Evolutionary conservation across 2,797 vertebrate genomes (phyloP), one percentile per base, ranked within the genome.

Genomic region (Semotilus atromaculatus): DNA sequence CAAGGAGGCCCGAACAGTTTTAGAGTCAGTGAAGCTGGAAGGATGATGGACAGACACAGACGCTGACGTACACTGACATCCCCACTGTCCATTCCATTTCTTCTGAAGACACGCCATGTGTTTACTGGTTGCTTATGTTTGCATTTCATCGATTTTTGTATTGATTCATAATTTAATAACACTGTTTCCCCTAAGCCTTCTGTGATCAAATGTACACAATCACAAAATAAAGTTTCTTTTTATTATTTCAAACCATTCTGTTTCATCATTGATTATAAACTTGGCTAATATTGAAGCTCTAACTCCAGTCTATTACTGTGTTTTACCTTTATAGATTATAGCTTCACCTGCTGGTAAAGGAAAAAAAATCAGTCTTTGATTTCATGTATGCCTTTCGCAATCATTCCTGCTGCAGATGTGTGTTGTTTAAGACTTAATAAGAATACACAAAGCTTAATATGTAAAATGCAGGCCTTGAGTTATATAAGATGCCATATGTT

Each of bases 1-100:
- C 93, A 97, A 96, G 93, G 96, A 97, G 90, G 98, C 97, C 73
- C 94, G 91, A 90, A 93, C 89, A 87, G 76, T 97, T 70, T 93
- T 98, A 93, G 96, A 97, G 86, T 98, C 97, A 23, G 96, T 98
- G 92, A 97, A 98, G 93, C 94, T 98, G 92, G 96, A 98, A 93
- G 96, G 94, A 90, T 98, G 95, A 96, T 89, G 86, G 83, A 78
- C 92, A 66, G 13, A 23, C 75, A 62, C 72, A 51, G 51, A 72
- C 21, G 40, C 92, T 71, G 13, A 78, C n/a, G 19, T 31, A 70
- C 73, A 55, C 78, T 13, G 31, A 64, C 68, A 43, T 83, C 91
- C 93, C 90, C 88, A 92, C 90, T 90, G 93, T 95, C 91, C 95
- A 96, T 97, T 98, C 95, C 94, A 93, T 91, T 91, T 64, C 48